Conservation (phyloP, 2,888 invertebrate species). For the Brachypalpus laphriformis region DNA sequence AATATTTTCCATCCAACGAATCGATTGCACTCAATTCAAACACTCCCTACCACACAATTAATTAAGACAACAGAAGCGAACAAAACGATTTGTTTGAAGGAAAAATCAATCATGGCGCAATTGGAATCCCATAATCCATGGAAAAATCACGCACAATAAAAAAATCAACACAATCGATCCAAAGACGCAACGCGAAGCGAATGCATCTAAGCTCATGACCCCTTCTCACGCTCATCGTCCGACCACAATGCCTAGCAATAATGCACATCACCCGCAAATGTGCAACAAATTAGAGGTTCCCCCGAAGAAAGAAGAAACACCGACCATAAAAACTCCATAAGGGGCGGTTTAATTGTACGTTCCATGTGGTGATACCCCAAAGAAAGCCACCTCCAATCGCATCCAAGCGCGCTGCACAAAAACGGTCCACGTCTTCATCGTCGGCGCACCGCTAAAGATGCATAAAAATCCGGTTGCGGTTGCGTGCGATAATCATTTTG, state of each 20-base stretch:
- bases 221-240: constrained; percentile 12
- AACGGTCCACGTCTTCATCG: constrained; percentile 38
- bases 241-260: constrained; percentile 6
- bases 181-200: background rate
- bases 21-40: background rate
- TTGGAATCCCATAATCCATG: constrained; percentile 6
- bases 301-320: background rate
- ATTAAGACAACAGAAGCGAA: background rate
- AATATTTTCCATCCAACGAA: background rate
- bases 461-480: constrained; percentile 42
- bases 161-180: background rate
- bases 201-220: constrained; percentile 1
- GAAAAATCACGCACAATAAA: background rate
- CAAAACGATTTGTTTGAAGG: background rate
- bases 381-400: constrained; percentile 16
- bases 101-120: constrained; percentile 1
- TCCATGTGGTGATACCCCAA: constrained; percentile 13
- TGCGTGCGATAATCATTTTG: constrained; percentile 55
- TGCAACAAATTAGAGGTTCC: constrained; percentile 18
- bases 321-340: background rate
- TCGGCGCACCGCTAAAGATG: constrained; percentile 27
- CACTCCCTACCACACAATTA: background rate
- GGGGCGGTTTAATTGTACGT: constrained; percentile 16
- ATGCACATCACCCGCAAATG: constrained; percentile 3
- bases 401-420: background rate